phyloP scores from a whole-genome alignment of 2,797 vertebrate genomes.

The Sebastiscus tertius region DNA sequence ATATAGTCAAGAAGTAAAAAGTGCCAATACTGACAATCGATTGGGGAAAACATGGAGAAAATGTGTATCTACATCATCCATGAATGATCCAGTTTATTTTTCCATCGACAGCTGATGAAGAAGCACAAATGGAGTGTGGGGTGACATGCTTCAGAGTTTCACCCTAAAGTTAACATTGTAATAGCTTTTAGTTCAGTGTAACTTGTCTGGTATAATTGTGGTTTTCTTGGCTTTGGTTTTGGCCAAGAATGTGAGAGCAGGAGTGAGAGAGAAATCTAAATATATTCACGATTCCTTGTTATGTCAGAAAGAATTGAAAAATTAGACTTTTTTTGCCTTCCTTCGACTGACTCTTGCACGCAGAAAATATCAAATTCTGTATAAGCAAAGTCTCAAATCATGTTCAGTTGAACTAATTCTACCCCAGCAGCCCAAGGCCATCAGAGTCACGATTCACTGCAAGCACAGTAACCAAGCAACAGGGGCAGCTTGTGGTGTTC shows the following conservation, averaged over 20 bases:
- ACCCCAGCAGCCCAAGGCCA: slow-evolving; percentile 50
- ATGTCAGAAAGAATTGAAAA: not conserved
- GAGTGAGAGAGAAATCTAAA: not conserved
- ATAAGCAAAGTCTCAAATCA: slow-evolving; percentile 31
- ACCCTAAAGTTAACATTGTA: not conserved
- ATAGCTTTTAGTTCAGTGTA: not conserved
- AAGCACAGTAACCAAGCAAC: slow-evolving; percentile 76
- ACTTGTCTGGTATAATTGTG: not conserved
- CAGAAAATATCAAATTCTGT: slow-evolving; percentile 23
- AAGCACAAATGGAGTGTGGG: not conserved
- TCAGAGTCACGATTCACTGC: slow-evolving; percentile 55
- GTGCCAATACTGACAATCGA: not conserved
- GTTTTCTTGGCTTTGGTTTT: not conserved
- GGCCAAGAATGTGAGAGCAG: not conserved
- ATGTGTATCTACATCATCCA: not conserved
- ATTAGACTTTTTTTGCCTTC: not conserved
- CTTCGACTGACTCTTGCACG: not conserved
- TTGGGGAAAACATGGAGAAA: not conserved
- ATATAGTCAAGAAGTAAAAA: not conserved
- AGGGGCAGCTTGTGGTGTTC: slow-evolving; percentile 29
- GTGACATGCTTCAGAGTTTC: not conserved
- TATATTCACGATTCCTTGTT: not conserved
- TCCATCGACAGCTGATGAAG: not conserved
- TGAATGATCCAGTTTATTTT: not conserved
- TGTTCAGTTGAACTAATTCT: slow-evolving; percentile 41